Evolutionary conservation across 2,888 invertebrate species (phyloP).

Genomic region (Uloborus plumipes): DNA sequence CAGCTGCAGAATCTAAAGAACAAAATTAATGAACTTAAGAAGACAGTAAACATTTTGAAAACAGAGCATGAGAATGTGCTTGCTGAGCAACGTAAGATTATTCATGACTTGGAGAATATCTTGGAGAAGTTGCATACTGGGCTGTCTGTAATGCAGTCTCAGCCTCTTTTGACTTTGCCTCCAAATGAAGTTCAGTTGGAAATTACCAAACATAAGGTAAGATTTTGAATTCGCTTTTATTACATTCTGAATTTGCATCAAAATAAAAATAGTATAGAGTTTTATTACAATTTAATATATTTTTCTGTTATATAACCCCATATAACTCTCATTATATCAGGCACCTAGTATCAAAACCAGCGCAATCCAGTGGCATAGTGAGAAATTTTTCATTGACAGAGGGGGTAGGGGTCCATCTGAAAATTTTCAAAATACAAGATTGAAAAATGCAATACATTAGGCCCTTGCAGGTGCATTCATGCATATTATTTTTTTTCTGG

Average conservation of each 20-base stretch:
- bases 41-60: slow-evolving; percentile 86
- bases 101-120: slow-evolving; percentile 83
- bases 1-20: slow-evolving; percentile 89
- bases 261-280: too few species aligned
- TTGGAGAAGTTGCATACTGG: slow-evolving; percentile 87
- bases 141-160: slow-evolving; percentile 84
- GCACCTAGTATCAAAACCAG: neutral
- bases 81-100: slow-evolving; percentile 87
- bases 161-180: slow-evolving; percentile 76
- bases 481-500: too few species aligned
- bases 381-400: too few species aligned
- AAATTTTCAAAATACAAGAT: too few species aligned
- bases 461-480: too few species aligned
- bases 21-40: slow-evolving; percentile 82
- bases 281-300: too few species aligned
- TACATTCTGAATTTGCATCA: neutral
- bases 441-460: too few species aligned
- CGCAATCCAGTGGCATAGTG: too few species aligned
- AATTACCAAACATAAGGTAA: slow-evolving; percentile 80
- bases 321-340: neutral
- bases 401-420: too few species aligned
- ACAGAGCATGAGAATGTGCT: slow-evolving; percentile 89
- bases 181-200: slow-evolving; percentile 84
- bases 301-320: neutral
- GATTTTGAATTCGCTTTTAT: neutral